Evolutionary conservation across 2,888 invertebrate species (phyloP).

Genomic region (Myopa tessellatipennis): DNA sequence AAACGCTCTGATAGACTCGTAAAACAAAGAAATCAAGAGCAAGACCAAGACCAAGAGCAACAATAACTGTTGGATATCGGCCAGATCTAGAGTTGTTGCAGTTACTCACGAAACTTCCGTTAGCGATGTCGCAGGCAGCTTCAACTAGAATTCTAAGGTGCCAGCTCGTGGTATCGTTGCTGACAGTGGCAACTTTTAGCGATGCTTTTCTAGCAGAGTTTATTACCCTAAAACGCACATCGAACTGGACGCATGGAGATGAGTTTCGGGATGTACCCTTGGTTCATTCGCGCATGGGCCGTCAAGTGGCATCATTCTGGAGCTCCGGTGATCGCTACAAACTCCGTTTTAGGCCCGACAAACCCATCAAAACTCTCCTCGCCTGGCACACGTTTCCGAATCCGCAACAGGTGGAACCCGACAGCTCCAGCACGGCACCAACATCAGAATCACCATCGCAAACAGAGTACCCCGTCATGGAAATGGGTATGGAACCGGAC

Average conservation of each 20-base stretch:
- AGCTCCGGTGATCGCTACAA: conserved; percentile 54
- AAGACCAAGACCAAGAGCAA: not conserved
- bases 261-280: conserved; percentile 26
- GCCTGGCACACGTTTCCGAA: conserved; percentile 54
- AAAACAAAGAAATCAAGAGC: conserved; percentile 31
- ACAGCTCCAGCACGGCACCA: not conserved
- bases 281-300: conserved; percentile 10
- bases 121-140: conserved; percentile 59
- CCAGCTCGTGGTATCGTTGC: conserved; percentile 28
- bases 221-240: conserved; percentile 51
- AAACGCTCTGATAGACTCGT: conserved; percentile 62
- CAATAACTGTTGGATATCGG: not conserved
- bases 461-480: conserved; percentile 38
- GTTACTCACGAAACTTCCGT: conserved; percentile 57
- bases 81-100: conserved; percentile 44
- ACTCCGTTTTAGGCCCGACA: conserved; percentile 55
- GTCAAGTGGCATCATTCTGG: conserved; percentile 22
- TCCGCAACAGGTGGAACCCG: conserved; percentile 48
- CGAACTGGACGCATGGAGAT: conserved; percentile 31
- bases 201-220: conserved; percentile 48
- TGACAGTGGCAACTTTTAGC: conserved; percentile 26
- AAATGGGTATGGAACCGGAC: not conserved
- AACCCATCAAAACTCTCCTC: not conserved
- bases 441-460: conserved; percentile 35
- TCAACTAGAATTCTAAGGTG: conserved; percentile 13